Evolutionary conservation across 1,140 invertebrate genomes (phyloP), one percentile per base, ranked within the genome.

Genomic region (Hyles euphorbiae): DNA sequence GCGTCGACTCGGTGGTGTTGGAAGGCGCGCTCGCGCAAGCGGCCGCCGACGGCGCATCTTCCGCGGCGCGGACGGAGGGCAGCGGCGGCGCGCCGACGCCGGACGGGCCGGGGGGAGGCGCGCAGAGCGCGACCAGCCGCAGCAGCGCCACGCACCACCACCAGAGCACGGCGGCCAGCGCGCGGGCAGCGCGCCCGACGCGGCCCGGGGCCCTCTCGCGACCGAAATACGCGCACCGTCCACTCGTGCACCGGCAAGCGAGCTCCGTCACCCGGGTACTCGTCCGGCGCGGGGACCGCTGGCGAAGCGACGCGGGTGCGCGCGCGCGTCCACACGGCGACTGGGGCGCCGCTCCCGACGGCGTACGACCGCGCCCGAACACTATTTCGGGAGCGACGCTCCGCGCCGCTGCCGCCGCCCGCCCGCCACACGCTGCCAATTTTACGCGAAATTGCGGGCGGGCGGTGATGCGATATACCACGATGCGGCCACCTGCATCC

Each of bases 401-500:
- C 81, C 81, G 73, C 79, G 74, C 81, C 81, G 68, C 65, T 61
- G 78, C 75, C 70, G 74, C 76, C 76, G 80, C 78, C 83, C 85
- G 83, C 83, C 82, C 79, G 75, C 75, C 74, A 68, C 74, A 77
- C 67, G 83, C 83, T 85, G 85, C 85, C 85, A 88, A 88, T 88
- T 88, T 88, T 85, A 87, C 85, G 85, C 83, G 81, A 85, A 88
- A 88, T 87, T 85, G 82, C 85, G 85, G 85, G 85, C 85, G 83
- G 85, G 83, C 85, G 85, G 83, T 85, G 85, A 88, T 84, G 85
- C 85, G 85, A 87, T 86, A 87, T 85, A 77, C 77, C 72, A 75
- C 68, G 59, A 55, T 56, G 63, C 69, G 70, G 73, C 70, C 75
- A 76, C 75, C 72, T 76, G 80, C 77, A 77, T 61, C 68, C 57